A percentile compares a stretch with the other conserved stretches of the same genome.
Evolutionary conservation across 2,888 invertebrate genomes (phyloP).

Genomic region (Diplolepis rosae): DNA sequence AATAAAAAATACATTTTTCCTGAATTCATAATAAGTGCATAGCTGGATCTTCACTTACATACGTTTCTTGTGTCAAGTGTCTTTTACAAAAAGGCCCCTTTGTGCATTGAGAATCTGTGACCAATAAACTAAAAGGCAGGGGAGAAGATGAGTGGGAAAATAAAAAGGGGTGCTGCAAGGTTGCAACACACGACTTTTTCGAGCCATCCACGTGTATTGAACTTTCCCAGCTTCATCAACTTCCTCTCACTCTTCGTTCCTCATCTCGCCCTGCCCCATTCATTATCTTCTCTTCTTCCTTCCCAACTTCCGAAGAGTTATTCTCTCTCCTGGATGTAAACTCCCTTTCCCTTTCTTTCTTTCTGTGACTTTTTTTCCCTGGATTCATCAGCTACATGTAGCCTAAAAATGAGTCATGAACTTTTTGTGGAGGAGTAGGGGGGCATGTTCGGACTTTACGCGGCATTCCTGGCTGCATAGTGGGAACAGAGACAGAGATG

Average conservation of each 20-base stretch:
- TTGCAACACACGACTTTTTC: slow-evolving; percentile 53
- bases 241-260: background rate
- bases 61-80: slow-evolving; percentile 8
- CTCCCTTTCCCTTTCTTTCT: slow-evolving; percentile 21
- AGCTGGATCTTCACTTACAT: slow-evolving; percentile 8
- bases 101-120: slow-evolving; percentile 15
- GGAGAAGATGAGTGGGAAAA: background rate
- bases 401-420: slow-evolving; percentile 27
- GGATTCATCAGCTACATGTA: slow-evolving; percentile 4
- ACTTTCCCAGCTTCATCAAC: slow-evolving; percentile 28
- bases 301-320: slow-evolving; percentile 2
- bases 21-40: background rate
- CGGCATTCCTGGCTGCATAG: slow-evolving; percentile 30
- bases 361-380: background rate
- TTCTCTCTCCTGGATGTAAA: background rate
- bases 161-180: slow-evolving; percentile 42
- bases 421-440: background rate
- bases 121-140: background rate
- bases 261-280: slow-evolving; percentile 17
- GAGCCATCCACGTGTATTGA: slow-evolving; percentile 51
- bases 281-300: slow-evolving; percentile 31
- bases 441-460: slow-evolving; percentile 13
- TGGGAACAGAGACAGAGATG: slow-evolving; percentile 39
- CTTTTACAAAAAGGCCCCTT: slow-evolving; percentile 7
- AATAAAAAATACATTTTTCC: background rate